Evolutionary conservation across 2,113 vertebrate genomes (phyloP).

Genomic region (Syrrhaptes paradoxus): DNA sequence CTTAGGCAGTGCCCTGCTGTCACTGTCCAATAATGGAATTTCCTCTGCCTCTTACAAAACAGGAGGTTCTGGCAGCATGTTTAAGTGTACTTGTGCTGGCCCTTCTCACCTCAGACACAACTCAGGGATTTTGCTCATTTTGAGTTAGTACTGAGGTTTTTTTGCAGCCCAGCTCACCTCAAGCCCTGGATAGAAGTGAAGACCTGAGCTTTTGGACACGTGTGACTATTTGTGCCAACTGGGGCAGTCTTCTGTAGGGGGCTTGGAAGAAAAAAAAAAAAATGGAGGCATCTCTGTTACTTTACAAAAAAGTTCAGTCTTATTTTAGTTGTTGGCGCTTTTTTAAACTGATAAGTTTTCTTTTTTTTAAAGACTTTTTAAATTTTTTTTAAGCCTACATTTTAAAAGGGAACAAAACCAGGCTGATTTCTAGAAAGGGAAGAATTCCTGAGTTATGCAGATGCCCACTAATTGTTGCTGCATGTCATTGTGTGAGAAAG

Average conservation of each 20-base stretch:
- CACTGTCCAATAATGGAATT: background rate
- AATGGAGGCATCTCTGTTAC: background rate
- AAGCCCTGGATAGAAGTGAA: background rate
- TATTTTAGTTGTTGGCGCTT: background rate
- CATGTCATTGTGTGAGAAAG: background rate
- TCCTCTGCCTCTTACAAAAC: background rate
- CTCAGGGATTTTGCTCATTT: background rate
- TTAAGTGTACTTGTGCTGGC: background rate
- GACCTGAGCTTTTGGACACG: background rate
- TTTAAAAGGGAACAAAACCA: background rate
- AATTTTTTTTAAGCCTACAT: background rate
- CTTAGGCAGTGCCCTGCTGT: background rate
- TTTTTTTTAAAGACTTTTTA: background rate
- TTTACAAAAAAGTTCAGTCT: background rate
- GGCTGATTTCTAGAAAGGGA: background rate
- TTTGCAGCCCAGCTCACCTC: background rate
- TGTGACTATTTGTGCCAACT: background rate
- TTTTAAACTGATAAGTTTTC: background rate
- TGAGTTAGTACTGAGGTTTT: background rate
- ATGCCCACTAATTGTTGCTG: background rate
- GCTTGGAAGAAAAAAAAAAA: background rate
- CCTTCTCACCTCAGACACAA: background rate
- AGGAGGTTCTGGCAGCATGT: background rate
- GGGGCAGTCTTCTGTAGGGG: background rate
- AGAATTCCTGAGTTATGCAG: background rate